A percentile compares a stretch with the other conserved stretches of the same genome.
Evolutionary conservation across 1,140 invertebrate species (phyloP).

Genomic region (Drosophila sp.): DNA sequence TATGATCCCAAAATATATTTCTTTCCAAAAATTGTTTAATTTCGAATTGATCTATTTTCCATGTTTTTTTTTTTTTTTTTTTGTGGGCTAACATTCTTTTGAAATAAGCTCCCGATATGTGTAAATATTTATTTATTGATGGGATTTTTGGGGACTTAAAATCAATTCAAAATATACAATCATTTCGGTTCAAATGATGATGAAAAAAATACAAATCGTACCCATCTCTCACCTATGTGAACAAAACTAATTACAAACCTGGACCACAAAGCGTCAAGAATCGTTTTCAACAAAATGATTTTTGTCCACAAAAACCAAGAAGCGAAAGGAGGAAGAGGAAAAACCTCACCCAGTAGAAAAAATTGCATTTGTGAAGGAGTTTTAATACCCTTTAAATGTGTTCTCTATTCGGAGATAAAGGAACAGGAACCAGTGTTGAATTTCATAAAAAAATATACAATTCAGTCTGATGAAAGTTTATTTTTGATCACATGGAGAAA

Average conservation of each 20-base stretch:
- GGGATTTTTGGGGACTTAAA: not conserved
- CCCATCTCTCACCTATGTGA: constrained; percentile 41
- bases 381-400: not conserved
- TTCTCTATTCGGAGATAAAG: too few species aligned
- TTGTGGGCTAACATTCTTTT: too few species aligned
- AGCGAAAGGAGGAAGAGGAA: constrained; percentile 12
- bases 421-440: too few species aligned
- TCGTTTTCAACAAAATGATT: constrained; percentile 59
- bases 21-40: too few species aligned
- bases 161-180: not conserved
- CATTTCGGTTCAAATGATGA: not conserved
- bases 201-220: not conserved
- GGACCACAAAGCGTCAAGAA: constrained; percentile 62
- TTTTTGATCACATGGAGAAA: not conserved
- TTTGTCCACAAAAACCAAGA: constrained; percentile 12
- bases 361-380: not conserved
- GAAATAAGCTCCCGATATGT: too few species aligned
- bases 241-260: constrained; percentile 76
- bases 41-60: too few species aligned
- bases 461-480: too few species aligned
- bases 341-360: not conserved
- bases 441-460: too few species aligned
- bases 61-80: too few species aligned
- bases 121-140: too few species aligned
- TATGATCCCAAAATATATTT: too few species aligned